Percentiles rank a stretch among this genome's conserved stretches.
Evolutionary conservation across 2,888 invertebrate genomes (phyloP).

Genomic region (Tachina grossa): DNA sequence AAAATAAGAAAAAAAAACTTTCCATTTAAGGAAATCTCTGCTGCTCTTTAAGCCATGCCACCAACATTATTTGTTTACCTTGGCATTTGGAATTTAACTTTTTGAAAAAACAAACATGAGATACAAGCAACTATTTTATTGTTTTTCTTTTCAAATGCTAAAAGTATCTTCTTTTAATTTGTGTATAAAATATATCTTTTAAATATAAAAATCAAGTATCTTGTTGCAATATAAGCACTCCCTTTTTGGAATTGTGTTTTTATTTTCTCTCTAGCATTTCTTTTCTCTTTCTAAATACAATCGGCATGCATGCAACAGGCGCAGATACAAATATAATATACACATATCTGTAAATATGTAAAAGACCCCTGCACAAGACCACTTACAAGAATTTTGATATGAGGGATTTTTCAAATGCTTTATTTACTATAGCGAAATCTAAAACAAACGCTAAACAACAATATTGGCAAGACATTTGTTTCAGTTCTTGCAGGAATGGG

Average conservation of each 20-base stretch:
- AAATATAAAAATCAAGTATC: neutral
- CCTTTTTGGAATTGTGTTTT: conserved; percentile 17
- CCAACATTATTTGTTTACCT: conserved; percentile 5
- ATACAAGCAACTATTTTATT: neutral
- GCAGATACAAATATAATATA: neutral
- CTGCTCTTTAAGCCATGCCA: neutral
- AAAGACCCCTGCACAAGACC: too few species aligned
- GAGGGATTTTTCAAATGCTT: too few species aligned
- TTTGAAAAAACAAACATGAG: neutral
- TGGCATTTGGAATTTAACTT: conserved; percentile 31
- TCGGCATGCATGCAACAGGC: neutral
- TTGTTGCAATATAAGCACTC: conserved; percentile 2
- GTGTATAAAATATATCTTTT: neutral
- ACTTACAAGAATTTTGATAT: too few species aligned
- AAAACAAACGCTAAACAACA: too few species aligned
- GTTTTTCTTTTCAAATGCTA: conserved; percentile 2
- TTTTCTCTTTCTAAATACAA: neutral
- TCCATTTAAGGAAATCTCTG: conserved; percentile 40
- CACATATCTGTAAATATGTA: too few species aligned
- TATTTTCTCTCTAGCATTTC: neutral
- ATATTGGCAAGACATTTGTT: too few species aligned
- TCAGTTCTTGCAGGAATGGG: too few species aligned
- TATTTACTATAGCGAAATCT: too few species aligned
- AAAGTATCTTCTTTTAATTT: conserved; percentile 29
- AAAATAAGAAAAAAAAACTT: neutral